Base-by-base conservation (phyloP, 1,140 invertebrate species). In the Macrobrachium rosenbergii region DNA sequence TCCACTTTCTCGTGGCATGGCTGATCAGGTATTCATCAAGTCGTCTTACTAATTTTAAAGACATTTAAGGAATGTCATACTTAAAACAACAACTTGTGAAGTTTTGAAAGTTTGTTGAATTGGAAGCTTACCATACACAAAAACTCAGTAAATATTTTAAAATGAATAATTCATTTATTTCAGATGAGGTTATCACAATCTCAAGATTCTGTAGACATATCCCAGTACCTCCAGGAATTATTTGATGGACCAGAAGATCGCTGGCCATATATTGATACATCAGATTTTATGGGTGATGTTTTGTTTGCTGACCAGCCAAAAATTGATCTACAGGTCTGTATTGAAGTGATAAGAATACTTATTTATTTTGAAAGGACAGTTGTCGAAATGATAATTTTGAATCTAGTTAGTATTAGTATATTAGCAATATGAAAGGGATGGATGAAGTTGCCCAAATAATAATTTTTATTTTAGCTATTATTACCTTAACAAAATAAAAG, bases 11-110 rank as follows among this genome's bases (percentile, higher is more conserved):
- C 88, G 89, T 60, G 85, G 73, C 14, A 88, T 90, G 79, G 63
- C 86, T 23, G 90, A 87, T 89, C 95, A 23, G 87, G 89, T 90
- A 52, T 37, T 94, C 93, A 23, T 94, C 10, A 12, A 60, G 21
- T 79, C 11, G 5, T 19, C n/a, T 79, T 28, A 58, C 23, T 79
- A 12, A 12, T 21, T 45, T n/a, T 95, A 2, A 37, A 37, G 28
- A 37, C 28, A 37, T 1, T 37, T 37, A 37, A 37, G 28, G 3
- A 37, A 37, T 37, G 90, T 92, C 94, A 16, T 10, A 58, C 21
- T 21, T 23, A 17, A 81, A 45, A n/a, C 6, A 17, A 23, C 28
- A 37, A 17, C 43, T n/a, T 23, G 3, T 28, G 16, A 43, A 52
- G 52, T 8, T 52, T 52, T 52, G 52, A 5, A 52, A 52, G 12